These are phyloP conservation scores for Drosophila lowei DNA, from an alignment of 1,140 invertebrate species.

Conservation along the genomic window DNA sequence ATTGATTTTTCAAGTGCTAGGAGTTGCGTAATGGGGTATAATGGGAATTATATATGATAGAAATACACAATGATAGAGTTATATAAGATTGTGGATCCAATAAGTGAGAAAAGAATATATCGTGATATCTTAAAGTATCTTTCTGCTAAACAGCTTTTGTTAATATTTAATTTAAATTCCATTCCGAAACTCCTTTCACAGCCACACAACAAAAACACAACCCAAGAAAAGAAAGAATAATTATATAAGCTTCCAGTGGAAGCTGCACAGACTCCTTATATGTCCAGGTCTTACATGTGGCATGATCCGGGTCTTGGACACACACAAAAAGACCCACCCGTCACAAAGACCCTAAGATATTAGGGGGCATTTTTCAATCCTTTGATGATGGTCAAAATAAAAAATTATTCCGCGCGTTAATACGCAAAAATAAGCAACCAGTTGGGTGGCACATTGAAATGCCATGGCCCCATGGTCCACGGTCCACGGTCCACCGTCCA, in stretches of 20 bases:
- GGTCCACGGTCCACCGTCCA: too few relatives aligned
- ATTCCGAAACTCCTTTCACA: constrained; percentile 1
- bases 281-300: constrained; percentile 2
- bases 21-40: constrained; percentile 19
- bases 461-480: constrained; percentile 18
- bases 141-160: too few relatives aligned
- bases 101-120: too few relatives aligned
- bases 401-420: constrained; percentile 81
- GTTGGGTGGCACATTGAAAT: constrained; percentile 65
- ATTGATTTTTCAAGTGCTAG: constrained; percentile 8
- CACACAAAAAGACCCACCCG: constrained; percentile 52
- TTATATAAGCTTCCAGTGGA: constrained; percentile 32
- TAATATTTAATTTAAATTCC: too few relatives aligned
- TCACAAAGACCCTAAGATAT: constrained; percentile 80
- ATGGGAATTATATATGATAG: too few relatives aligned
- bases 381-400: constrained; percentile 81
- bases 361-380: constrained; percentile 79
- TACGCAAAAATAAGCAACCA: constrained; percentile 75
- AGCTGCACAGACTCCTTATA: background rate
- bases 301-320: constrained; percentile 9
- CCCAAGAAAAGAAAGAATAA: constrained; percentile 39
- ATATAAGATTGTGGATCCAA: too few relatives aligned
- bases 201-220: background rate
- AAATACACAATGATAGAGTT: too few relatives aligned
- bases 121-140: too few relatives aligned